A percentile compares a stretch with the other conserved stretches of the same genome.
These are phyloP conservation scores for Drosophila ironensis DNA, from an alignment of 1,140 invertebrate species.

Conservation along the genomic window DNA sequence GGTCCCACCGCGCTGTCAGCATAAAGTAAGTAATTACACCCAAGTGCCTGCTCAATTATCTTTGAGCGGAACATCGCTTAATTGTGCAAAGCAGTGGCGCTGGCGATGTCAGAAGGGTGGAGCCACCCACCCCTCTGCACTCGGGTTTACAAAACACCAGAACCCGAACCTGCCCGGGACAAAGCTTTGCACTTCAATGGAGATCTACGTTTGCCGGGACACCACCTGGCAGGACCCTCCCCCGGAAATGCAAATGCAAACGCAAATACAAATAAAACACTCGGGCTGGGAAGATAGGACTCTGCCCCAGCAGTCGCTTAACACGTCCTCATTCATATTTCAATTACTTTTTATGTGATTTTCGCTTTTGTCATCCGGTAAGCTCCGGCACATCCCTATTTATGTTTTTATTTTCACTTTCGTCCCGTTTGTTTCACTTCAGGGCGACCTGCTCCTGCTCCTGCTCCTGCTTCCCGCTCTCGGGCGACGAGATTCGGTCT, in stretches of 20 bases:
- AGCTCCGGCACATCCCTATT: constrained; percentile 64
- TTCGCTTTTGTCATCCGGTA: constrained; percentile 70
- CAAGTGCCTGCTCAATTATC: constrained; percentile 81
- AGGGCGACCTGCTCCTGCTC: too few relatives aligned
- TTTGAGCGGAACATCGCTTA: constrained; percentile 67
- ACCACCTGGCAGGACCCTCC: constrained; percentile 3
- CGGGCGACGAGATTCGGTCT: constrained; percentile 73
- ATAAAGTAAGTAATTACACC: constrained; percentile 80
- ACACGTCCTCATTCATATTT: constrained; percentile 76
- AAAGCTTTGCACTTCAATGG: constrained; percentile 62
- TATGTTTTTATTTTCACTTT: constrained; percentile 79
- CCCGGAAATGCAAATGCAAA: constrained; percentile 33
- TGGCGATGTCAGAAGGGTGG: constrained; percentile 3
- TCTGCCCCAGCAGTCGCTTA: constrained; percentile 26
- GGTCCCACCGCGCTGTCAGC: constrained; percentile 41
- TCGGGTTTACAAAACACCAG: constrained; percentile 7
- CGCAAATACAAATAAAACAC: constrained; percentile 35
- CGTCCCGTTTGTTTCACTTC: constrained; percentile 63
- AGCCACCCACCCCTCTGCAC: background rate
- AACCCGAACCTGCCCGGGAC: constrained; percentile 20
- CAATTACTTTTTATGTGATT: constrained; percentile 81
- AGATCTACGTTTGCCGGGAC: constrained; percentile 25
- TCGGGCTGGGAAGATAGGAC: background rate
- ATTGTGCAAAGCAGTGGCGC: constrained; percentile 52
- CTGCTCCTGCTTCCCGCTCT: constrained; percentile 44